Percentiles rank a stretch among this genome's conserved stretches.
phyloP scores from a whole-genome alignment of 2,888 invertebrate species.

The Hydropsyche betteni region DNA sequence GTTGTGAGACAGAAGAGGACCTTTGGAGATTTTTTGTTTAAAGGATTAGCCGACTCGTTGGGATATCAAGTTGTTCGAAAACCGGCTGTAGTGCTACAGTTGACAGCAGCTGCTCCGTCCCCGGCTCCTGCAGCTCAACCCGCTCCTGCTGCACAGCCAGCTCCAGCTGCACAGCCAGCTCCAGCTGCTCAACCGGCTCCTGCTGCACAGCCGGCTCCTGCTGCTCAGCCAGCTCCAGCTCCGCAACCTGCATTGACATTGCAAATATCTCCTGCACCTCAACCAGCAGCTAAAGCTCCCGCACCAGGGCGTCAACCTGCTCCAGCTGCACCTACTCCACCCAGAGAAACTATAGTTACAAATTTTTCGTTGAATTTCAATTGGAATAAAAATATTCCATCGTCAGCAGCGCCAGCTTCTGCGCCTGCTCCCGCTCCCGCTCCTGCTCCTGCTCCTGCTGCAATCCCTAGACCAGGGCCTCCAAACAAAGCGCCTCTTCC shows the following conservation, averaged over 20 bases:
- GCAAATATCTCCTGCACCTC: slow-evolving; percentile 52
- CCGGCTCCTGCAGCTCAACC: slow-evolving; percentile 62
- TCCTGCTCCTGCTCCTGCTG: slow-evolving; percentile 53
- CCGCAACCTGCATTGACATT: slow-evolving; percentile 53
- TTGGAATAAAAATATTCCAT: slow-evolving; percentile 49
- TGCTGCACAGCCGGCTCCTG: slow-evolving; percentile 51
- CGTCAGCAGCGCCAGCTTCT: slow-evolving; percentile 53
- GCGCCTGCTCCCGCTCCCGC: slow-evolving; percentile 52
- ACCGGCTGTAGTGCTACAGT: slow-evolving; percentile 53
- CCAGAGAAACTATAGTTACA: slow-evolving; percentile 47
- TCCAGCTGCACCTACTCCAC: slow-evolving; percentile 40
- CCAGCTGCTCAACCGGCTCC: slow-evolving; percentile 54
- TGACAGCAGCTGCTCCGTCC: slow-evolving; percentile 57
- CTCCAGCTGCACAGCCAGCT: slow-evolving; percentile 53
- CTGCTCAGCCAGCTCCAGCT: slow-evolving; percentile 51
- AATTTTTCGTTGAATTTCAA: slow-evolving; percentile 52
- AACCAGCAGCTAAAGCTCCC: slow-evolving; percentile 40
- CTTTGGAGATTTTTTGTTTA: slow-evolving; percentile 64
- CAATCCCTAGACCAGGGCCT: slow-evolving; percentile 37
- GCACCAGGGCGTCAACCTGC: slow-evolving; percentile 6
- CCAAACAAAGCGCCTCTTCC: slow-evolving; percentile 53
- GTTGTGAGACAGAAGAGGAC: slow-evolving; percentile 64
- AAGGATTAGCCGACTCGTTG: slow-evolving; percentile 64
- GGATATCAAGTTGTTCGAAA: slow-evolving; percentile 62
- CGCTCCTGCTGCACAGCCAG: slow-evolving; percentile 59